These are phyloP conservation scores for Ellobium chinense DNA, from an alignment of 2,888 invertebrate species.

Conservation along the genomic window DNA sequence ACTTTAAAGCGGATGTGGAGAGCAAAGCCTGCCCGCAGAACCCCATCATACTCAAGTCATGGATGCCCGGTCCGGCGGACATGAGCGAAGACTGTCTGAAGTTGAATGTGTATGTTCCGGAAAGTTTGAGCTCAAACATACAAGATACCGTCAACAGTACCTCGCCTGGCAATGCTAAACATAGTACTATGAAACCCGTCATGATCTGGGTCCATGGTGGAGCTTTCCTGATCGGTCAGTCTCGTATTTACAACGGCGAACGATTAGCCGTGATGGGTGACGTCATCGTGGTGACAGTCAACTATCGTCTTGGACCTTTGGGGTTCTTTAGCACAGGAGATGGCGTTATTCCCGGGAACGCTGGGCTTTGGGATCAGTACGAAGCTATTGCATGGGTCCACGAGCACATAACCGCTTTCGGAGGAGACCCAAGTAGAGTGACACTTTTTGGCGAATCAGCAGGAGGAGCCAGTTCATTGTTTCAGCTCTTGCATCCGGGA, in stretches of 20 bases:
- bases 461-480: slow-evolving; percentile 93
- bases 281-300: not conserved
- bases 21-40: slow-evolving; percentile 56
- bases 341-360: not conserved
- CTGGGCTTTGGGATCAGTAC: slow-evolving; percentile 95
- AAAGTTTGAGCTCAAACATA: not conserved
- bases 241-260: not conserved
- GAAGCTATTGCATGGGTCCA: slow-evolving; percentile 86
- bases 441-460: slow-evolving; percentile 98
- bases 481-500: slow-evolving; percentile 88
- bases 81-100: slow-evolving; percentile 31
- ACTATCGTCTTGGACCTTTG: not conserved
- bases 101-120: slow-evolving; percentile 11
- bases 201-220: slow-evolving; percentile 25
- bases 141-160: too few relatives aligned
- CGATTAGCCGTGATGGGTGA: slow-evolving; percentile 7
- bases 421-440: slow-evolving; percentile 91
- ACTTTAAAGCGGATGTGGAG: not conserved
- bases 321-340: not conserved
- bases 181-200: not conserved
- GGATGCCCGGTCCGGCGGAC: slow-evolving; percentile 10
- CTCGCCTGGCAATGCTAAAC: not conserved
- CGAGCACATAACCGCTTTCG: slow-evolving; percentile 69
- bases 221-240: slow-evolving; percentile 10
- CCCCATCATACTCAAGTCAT: slow-evolving; percentile 10